Evolutionary conservation across 2,113 vertebrate genomes (phyloP), one percentile per base, ranked within the genome.

Genomic region (Gymnocephalus cernua): DNA sequence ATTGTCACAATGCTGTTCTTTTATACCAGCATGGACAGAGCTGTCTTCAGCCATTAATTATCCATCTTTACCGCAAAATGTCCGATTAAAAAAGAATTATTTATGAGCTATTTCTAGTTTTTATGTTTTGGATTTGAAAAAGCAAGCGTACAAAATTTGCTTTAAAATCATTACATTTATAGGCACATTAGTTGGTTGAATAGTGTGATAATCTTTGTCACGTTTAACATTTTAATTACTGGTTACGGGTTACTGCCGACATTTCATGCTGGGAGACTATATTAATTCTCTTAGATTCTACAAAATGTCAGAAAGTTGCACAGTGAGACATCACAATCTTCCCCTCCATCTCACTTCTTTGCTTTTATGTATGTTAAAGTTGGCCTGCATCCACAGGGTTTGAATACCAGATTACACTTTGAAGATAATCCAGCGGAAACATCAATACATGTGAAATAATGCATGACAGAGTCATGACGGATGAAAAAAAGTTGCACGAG

Each of bases 391-490:
- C 73, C 21, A 66, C 54, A 71, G 50, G 23, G 7, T 21, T 21
- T 1, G 4, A 27, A 23, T 16, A 27, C n/a, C 61, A 72, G 29
- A 45, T 25, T 8, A 44, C 41, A 45, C 15, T n/a, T 10, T 10
- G 58, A 51, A 16, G 27, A 27, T 2, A 64, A 66, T 62, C 19
- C 9, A 19, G 13, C 47, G 18, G 63, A 79, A 41, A 48, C 32
- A 54, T 58, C 48, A 74, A 35, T 47, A 32, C 25, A 16, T 41
- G 61, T 27, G 44, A 70, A 84, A 65, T 21, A 53, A 67, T 51
- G 29, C 50, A 50, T 27, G 67, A 67, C 5, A 21, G 4, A 0
- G 23, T 10, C 57, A 38, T 23, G 35, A 74, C 66, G 61, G 73
- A 77, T 74, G 27, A 54, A 23, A 63, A 63, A 64, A 66, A 51